Base-by-base conservation (phyloP, 2,888 invertebrate species). In the Cataglyphis livida region DNA sequence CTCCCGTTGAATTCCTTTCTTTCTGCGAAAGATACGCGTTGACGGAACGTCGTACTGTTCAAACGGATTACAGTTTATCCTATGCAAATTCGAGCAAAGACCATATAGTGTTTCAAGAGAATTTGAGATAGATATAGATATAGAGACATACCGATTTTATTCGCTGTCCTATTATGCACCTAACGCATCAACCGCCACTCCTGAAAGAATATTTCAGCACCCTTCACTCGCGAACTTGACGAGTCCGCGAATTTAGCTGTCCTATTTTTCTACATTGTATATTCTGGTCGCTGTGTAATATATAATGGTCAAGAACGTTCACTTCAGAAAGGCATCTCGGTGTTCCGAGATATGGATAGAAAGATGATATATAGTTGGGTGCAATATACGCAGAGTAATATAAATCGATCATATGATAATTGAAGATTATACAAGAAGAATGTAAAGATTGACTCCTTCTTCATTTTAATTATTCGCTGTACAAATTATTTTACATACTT, bases 211-310 rank as follows among this genome's bases (percentile, higher is more conserved):
- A 44, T 73, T 75, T 51, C 51, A 51, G 51, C 48, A 82, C 73
- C 78, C 82, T 86, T 68, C 59, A 73, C 81, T 74, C 84, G 81
- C 82, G 82, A 85, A 89, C 85, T 84, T 59, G 28, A 54, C 64
- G 68, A n/a, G 5, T 41, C 35, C 61, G 61, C 66, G 78, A 87
- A 90, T 88, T 87, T 90, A 91, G 90, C 90, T 90, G 88, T 91
- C 92, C 91, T 92, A 93, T 93, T 93, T 93, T 93, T 93, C 93
- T 93, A 93, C 93, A 92, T 93, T 92, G 90, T 92, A 92, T 91
- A 89, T 85, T 84, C 78, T 71, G 75, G 71, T 86, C 64, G 59
- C 64, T 85, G 81, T 82, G 82, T 44, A 70, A 35, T 71, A 32
- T 81, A 84, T 82, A 75, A 83, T n/a, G 54, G 38, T 64, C 66